phyloP scores from a whole-genome alignment of 2,113 vertebrate species.

The Callopanchax toddi region DNA sequence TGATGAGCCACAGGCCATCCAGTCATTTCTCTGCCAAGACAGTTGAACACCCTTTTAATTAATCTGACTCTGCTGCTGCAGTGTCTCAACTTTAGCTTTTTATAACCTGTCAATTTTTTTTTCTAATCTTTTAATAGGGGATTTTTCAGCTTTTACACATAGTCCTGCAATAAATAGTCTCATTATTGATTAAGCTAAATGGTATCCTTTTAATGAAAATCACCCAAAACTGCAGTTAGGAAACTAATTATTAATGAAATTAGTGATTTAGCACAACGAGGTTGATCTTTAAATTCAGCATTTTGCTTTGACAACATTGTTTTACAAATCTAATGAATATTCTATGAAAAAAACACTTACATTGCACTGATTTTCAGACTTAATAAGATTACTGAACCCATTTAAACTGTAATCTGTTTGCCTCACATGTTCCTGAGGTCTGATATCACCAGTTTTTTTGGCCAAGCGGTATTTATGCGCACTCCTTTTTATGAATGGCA shows the following conservation, averaged over 20 bases:
- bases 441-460: background rate
- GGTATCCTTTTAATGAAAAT: background rate
- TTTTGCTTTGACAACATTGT: too few species aligned
- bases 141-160: background rate
- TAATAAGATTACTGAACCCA: too few species aligned
- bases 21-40: constrained; percentile 25
- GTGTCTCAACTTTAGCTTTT: constrained; percentile 1
- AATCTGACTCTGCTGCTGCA: constrained; percentile 31
- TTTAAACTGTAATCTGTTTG: too few species aligned
- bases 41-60: constrained; percentile 31
- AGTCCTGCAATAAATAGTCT: background rate
- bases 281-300: too few species aligned
- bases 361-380: too few species aligned
- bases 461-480: background rate
- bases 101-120: constrained; percentile 1
- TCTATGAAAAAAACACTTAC: too few species aligned
- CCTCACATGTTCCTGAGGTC: background rate
- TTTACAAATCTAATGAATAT: too few species aligned
- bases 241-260: too few species aligned
- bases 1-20: constrained; percentile 46
- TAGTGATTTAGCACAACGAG: too few species aligned
- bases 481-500: background rate
- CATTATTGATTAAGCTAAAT: background rate
- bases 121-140: background rate
- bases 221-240: background rate